These are phyloP conservation scores for Crocodylus rhombifer DNA, from an alignment of 2,797 vertebrate genomes.

Conservation along the genomic window DNA sequence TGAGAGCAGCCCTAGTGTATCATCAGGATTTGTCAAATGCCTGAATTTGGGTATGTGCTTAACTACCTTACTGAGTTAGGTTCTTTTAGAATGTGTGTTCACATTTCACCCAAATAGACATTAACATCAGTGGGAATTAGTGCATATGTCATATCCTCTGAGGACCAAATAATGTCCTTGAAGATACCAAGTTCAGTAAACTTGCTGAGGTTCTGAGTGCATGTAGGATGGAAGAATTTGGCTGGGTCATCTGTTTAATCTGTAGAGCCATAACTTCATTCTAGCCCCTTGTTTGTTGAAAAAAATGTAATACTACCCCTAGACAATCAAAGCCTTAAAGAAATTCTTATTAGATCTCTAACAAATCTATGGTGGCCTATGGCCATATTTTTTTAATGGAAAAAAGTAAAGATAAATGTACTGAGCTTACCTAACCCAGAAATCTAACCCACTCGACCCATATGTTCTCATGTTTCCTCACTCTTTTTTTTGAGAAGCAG, in stretches of 20 bases:
- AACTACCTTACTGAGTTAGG: neutral
- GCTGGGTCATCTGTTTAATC: neutral
- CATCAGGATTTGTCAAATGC: neutral
- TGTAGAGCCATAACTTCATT: neutral
- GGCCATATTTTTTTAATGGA: neutral
- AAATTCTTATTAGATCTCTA: neutral
- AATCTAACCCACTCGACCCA: neutral
- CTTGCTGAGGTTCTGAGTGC: neutral
- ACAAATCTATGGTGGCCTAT: neutral
- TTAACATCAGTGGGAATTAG: neutral
- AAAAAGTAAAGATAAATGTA: neutral
- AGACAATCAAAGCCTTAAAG: neutral
- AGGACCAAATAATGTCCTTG: neutral
- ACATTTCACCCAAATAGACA: neutral
- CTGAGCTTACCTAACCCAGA: neutral
- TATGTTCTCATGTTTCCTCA: neutral
- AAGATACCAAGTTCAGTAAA: neutral
- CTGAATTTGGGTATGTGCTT: neutral
- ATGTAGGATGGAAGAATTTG: rapidly evolving
- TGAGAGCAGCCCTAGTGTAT: neutral
- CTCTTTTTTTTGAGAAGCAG: neutral
- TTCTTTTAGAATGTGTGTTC: neutral
- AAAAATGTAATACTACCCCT: neutral
- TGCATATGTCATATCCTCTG: neutral
- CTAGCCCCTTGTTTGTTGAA: neutral